Conservation (phyloP, 2,113 vertebrate genomes). For the Maccullochella peelii region DNA sequence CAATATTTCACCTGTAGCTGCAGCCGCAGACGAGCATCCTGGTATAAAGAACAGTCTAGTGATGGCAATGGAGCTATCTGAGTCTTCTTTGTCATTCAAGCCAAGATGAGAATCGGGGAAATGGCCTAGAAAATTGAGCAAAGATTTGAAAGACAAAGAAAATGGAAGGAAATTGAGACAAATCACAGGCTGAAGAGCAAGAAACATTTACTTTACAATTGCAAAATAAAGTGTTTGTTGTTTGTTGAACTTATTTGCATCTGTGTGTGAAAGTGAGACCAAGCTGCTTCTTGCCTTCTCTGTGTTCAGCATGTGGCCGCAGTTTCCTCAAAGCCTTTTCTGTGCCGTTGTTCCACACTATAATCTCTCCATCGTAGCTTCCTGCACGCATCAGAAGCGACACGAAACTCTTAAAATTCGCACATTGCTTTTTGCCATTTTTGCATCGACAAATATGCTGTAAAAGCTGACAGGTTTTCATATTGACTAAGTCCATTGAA, state of each 20-base stretch:
- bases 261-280: constrained; percentile 56
- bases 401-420: neutral
- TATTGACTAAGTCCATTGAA: neutral
- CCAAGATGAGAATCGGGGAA: neutral
- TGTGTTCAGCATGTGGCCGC: constrained; percentile 47
- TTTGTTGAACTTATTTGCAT: constrained; percentile 4
- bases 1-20: constrained; percentile 75
- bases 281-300: constrained; percentile 51
- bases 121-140: constrained; percentile 1
- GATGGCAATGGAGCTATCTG: constrained; percentile 66
- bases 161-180: neutral
- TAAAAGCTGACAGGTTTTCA: neutral
- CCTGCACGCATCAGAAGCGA: constrained; percentile 65
- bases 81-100: constrained; percentile 63
- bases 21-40: constrained; percentile 66
- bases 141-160: neutral
- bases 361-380: constrained; percentile 84
- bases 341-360: constrained; percentile 86
- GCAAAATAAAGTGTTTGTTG: neutral
- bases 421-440: neutral
- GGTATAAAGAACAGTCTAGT: constrained; percentile 84
- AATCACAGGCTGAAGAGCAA: constrained; percentile 6
- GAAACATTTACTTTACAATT: neutral
- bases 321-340: constrained; percentile 83
- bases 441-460: neutral